These are phyloP conservation scores for Argopecten irradians DNA, from an alignment of 1,140 invertebrate species.

Conservation along the genomic window DNA sequence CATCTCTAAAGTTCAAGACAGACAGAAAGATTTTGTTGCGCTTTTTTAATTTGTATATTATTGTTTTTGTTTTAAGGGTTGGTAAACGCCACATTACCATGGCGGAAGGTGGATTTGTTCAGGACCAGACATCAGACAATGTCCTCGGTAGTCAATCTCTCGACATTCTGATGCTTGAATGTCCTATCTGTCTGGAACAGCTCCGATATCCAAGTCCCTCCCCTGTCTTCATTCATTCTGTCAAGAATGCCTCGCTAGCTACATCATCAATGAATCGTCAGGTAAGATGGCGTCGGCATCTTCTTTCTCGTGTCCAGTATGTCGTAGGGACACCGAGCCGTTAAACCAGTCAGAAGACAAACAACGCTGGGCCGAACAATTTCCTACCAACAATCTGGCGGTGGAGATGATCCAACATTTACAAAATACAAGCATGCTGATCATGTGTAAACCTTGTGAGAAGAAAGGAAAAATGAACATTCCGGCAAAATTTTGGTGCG, in stretches of 20 bases:
- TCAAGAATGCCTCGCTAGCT: conserved; percentile 35
- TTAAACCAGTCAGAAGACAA: conserved; percentile 29
- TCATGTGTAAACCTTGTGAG: neutral
- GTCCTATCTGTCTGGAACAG: conserved; percentile 43
- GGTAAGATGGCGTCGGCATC: conserved; percentile 1
- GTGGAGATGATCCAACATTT: neutral
- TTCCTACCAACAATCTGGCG: conserved; percentile 24
- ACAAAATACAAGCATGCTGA: neutral
- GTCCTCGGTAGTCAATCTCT: neutral
- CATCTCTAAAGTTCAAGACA: no score
- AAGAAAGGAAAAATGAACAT: neutral
- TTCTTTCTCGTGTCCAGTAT: conserved; percentile 36
- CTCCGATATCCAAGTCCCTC: conserved; percentile 34
- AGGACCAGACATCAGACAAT: neutral
- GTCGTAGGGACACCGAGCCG: conserved; percentile 30
- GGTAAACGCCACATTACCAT: no score
- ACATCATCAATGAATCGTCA: conserved; percentile 23
- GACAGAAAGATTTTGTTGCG: no score
- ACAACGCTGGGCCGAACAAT: conserved; percentile 33
- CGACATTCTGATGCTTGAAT: conserved; percentile 20
- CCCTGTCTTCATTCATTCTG: conserved; percentile 52
- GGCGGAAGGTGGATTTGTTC: neutral
- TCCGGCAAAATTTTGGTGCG: neutral
- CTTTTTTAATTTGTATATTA: no score
- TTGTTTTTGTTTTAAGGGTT: no score